Conservation (phyloP, 2,797 vertebrate genomes). For the Tympanoctomys barrerae region DNA sequence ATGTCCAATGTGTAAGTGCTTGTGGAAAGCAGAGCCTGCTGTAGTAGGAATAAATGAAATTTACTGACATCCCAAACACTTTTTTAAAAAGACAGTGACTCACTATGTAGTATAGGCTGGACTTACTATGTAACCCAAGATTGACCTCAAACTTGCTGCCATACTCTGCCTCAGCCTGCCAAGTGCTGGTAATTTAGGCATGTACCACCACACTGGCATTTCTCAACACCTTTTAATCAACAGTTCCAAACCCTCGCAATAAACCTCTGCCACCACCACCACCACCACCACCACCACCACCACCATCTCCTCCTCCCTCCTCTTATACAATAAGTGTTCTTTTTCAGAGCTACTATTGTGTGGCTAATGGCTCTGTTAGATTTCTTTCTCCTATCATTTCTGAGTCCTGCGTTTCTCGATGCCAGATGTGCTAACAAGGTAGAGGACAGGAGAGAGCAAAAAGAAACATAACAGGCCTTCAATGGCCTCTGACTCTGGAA, state of each 20-base stretch:
- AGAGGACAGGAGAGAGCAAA: not conserved
- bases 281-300: too few species aligned
- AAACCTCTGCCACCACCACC: not conserved
- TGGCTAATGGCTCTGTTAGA: not conserved
- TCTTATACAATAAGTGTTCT: accelerated
- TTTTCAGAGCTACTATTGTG: not conserved
- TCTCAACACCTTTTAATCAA: not conserved
- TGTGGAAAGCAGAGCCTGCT: not conserved
- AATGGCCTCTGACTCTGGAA: not conserved
- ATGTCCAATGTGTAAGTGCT: not conserved
- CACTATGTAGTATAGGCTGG: not conserved
- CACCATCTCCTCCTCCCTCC: not conserved
- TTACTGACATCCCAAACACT: not conserved
- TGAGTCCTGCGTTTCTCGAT: not conserved
- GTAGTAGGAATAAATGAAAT: not conserved
- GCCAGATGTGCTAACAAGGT: not conserved
- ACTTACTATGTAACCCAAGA: not conserved
- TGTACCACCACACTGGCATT: not conserved
- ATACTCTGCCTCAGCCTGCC: not conserved
- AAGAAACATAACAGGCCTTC: not conserved
- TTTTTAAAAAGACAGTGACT: not conserved
- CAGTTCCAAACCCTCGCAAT: not conserved
- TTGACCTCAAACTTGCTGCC: not conserved
- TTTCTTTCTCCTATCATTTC: not conserved
- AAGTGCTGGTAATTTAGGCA: not conserved